Base-by-base conservation (phyloP, 1,140 invertebrate genomes). In the Asbolus verrucosus region DNA sequence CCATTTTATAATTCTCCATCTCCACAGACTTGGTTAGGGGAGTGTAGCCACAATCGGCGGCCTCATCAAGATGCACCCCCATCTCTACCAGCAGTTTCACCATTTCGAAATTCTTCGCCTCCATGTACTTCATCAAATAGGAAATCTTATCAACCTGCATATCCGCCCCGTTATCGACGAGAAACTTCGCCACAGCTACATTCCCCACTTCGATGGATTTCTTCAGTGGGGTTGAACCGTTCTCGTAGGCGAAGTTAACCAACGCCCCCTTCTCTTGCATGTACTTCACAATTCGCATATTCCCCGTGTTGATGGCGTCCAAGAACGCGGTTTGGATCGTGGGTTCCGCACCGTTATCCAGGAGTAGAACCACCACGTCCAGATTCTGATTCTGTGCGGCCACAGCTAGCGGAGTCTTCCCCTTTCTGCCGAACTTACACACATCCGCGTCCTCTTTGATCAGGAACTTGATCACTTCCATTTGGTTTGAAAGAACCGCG, bases 251-350 rank as follows among this genome's bases (percentile, higher is more conserved):
- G 8, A 27, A 8, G 30, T 66, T 41, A 0, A 46, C 13, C 4
- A 19, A 39, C 1, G 15, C 15, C 2, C 38, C 38, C n/a, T 43
- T 46, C 11, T 46, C 43, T 3, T 46, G 15, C 43, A 46, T 9
- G 43, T 16, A 18, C 11, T 46, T 18, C 6, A 46, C 43, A 2
- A 18, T 46, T 3, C 2, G 5, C 11, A 46, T 14, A 0, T 46
- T 16, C 3, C 43, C 14, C 11, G 11, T 24, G 3, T 3, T 2
- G 8, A 61, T 19, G 8, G 54, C 54, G 1, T 61, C 24, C 6
- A 61, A 61, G 19, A 61, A 36, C 11, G 27, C 54, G 9, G 24
- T 61, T 6, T 61, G 54, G 6, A 61, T 30, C 1, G 54, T 33
- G 6, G 21, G 8, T 30, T 30, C 9, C 6, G 31, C 54, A 9